phyloP scores from a whole-genome alignment of 2,113 vertebrate genomes.

The Oreochromis tanganicae region DNA sequence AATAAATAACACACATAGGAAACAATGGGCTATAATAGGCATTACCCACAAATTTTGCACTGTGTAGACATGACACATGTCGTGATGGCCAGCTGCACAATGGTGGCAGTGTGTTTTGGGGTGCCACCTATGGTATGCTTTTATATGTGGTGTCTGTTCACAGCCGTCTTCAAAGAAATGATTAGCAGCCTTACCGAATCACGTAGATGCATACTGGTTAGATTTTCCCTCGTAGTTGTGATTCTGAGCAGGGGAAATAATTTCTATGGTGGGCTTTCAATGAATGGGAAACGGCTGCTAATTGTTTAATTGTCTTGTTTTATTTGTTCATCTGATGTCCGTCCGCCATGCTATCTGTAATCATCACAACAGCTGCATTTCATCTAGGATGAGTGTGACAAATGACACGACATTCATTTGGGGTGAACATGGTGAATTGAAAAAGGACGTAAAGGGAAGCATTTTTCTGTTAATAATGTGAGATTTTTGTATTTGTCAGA shows the following conservation, averaged over 20 bases:
- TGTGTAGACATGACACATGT: not conserved
- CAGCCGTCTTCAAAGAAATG: constrained; percentile 40
- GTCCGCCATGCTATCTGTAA: constrained; percentile 36
- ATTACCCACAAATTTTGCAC: not conserved
- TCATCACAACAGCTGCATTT: constrained; percentile 62
- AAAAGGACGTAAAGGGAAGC: not conserved
- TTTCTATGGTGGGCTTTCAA: not conserved
- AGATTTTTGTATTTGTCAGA: not conserved
- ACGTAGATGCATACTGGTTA: not conserved
- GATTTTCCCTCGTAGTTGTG: not conserved
- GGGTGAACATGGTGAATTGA: constrained; percentile 10
- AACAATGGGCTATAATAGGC: not conserved
- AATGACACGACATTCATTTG: constrained; percentile 33
- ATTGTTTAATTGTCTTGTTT: constrained; percentile 75
- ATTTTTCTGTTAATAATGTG: not conserved
- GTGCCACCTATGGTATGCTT: constrained; percentile 14
- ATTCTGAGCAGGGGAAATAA: not conserved
- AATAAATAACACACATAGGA: not conserved
- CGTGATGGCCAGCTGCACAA: constrained; percentile 2
- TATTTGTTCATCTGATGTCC: constrained; percentile 46
- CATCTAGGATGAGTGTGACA: constrained; percentile 42
- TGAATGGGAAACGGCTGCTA: constrained; percentile 78
- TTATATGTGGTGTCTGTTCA: constrained; percentile 21
- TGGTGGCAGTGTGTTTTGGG: constrained; percentile 55
- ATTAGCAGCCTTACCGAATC: constrained; percentile 55